phyloP scores from a whole-genome alignment of 2,113 vertebrate species.

The Calidris pygmaea region DNA sequence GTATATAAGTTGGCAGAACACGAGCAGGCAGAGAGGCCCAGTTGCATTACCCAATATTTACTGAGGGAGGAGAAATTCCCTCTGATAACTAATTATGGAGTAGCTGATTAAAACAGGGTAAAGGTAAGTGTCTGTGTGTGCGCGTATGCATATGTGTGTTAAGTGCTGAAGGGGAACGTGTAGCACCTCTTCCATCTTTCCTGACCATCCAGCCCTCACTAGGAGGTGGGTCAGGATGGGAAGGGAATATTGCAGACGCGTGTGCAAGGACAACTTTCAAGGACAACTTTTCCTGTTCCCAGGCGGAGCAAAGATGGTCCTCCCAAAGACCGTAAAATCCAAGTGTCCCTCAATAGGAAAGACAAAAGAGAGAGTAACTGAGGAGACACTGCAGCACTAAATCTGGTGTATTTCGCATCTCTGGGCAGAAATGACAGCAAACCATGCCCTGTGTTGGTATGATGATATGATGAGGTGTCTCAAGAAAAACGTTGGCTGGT shows the following conservation, averaged over 20 bases:
- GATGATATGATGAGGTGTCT: not conserved
- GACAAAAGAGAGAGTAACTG: accelerated
- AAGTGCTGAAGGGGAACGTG: not conserved
- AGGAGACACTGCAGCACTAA: not conserved
- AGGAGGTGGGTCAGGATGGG: not conserved
- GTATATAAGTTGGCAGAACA: not conserved
- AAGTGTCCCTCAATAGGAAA: not conserved
- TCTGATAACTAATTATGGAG: not conserved
- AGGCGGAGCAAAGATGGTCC: not conserved
- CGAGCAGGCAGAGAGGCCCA: not conserved
- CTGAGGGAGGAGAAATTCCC: not conserved
- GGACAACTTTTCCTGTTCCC: not conserved
- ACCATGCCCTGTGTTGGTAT: not conserved
- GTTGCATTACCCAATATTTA: not conserved
- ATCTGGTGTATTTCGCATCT: not conserved
- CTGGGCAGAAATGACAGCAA: not conserved
- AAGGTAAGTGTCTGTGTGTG: not conserved
- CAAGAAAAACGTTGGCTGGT: not conserved
- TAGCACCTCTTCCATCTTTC: not conserved
- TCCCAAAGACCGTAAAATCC: not conserved
- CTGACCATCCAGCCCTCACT: not conserved
- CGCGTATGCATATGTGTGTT: accelerated
- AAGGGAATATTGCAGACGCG: not conserved
- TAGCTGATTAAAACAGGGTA: not conserved
- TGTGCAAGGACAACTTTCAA: not conserved